Percentiles rank a stretch among this genome's conserved stretches.
phyloP scores from a whole-genome alignment of 2,888 invertebrate genomes.

The Apodemia zela region DNA sequence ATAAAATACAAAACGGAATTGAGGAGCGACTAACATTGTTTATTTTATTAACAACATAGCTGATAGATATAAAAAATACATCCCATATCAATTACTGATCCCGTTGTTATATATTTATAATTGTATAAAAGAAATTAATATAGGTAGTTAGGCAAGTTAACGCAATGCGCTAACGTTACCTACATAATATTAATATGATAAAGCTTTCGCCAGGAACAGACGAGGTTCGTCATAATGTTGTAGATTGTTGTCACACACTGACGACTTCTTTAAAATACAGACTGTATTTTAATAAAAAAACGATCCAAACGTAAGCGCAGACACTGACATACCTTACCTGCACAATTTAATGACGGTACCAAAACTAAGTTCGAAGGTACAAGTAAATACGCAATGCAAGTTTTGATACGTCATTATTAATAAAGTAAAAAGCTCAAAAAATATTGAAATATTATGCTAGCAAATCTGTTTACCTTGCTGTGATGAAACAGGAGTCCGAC shows the following conservation, averaged over 20 bases:
- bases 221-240: constrained; percentile 37
- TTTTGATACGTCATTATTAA: constrained; percentile 56
- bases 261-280: constrained; percentile 46
- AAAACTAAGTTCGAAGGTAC: constrained; percentile 38
- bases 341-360: constrained; percentile 47
- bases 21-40: constrained; percentile 31
- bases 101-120: constrained; percentile 32
- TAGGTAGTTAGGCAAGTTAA: constrained; percentile 27
- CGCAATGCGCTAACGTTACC: constrained; percentile 59
- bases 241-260: constrained; percentile 42
- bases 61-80: constrained; percentile 31
- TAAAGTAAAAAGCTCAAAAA: constrained; percentile 66
- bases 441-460: constrained; percentile 43
- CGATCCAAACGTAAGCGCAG: constrained; percentile 61
- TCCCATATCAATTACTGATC: constrained; percentile 30
- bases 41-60: constrained; percentile 29
- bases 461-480: constrained; percentile 92
- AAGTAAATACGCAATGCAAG: constrained; percentile 29
- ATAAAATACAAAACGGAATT: constrained; percentile 30
- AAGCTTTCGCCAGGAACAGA: constrained; percentile 57
- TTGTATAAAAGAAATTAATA: no score
- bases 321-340: constrained; percentile 74
- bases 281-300: constrained; percentile 42
- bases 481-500: constrained; percentile 99
- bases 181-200: constrained; percentile 63